A percentile compares a stretch with the other conserved stretches of the same genome.
phyloP scores from a whole-genome alignment of 30 jellyfish, hydroid and myxozoan genomes.

The Catostylus mosaicus region DNA sequence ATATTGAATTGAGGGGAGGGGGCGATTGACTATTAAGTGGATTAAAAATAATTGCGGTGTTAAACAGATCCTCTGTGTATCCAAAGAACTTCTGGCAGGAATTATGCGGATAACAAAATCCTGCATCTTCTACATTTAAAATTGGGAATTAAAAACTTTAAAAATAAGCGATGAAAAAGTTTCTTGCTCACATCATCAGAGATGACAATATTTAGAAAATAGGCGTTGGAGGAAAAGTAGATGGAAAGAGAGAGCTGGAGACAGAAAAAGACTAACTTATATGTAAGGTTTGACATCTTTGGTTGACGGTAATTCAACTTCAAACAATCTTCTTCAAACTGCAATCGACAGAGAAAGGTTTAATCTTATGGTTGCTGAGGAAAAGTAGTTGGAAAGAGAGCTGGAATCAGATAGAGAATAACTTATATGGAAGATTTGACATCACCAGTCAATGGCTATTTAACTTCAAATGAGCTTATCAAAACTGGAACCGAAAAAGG shows the following conservation, averaged over 20 bases:
- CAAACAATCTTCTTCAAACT: not conserved
- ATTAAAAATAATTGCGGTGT: no score
- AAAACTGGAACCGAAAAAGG: not conserved
- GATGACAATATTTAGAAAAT: not conserved
- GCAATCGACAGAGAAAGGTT: not conserved
- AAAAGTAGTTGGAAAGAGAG: slow-evolving; percentile 23
- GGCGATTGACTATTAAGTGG: no score
- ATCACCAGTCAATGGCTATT: not conserved
- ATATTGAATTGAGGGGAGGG: no score
- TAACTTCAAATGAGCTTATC: slow-evolving; percentile 3
- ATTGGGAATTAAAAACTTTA: no score
- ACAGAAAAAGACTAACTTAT: slow-evolving; percentile 9
- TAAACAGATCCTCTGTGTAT: no score
- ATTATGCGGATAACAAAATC: no score
- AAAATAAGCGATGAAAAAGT: no score
- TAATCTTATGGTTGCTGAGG: no score
- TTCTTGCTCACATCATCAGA: not conserved
- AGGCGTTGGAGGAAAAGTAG: not conserved
- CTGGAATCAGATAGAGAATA: slow-evolving; percentile 1
- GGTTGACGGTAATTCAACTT: slow-evolving; percentile 4
- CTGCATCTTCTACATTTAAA: no score
- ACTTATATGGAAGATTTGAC: slow-evolving; percentile 10
- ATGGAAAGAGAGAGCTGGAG: slow-evolving; percentile 13
- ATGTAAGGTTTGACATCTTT: not conserved
- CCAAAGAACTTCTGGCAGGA: no score